Evolutionary conservation across 2,797 vertebrate genomes (phyloP).

Genomic region (Synanceia verrucosa): DNA sequence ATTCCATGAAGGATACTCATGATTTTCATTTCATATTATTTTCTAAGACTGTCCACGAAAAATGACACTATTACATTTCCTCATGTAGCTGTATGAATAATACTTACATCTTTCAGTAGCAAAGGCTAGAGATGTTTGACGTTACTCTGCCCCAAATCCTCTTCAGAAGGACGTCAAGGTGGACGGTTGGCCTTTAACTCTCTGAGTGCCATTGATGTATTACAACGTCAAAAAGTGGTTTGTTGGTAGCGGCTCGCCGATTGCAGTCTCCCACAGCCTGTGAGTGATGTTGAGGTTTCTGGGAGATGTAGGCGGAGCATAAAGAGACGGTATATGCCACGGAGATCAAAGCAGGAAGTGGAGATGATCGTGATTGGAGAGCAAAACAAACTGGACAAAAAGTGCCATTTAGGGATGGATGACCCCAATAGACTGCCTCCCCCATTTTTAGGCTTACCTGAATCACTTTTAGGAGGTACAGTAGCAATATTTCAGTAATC

Average conservation of each 20-base stretch:
- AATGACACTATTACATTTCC: background rate
- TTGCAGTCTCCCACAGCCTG: too few relatives aligned
- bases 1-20: background rate
- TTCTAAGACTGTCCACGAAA: background rate
- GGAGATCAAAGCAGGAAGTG: too few relatives aligned
- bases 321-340: too few relatives aligned
- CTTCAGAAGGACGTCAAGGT: background rate
- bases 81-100: background rate
- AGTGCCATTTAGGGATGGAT: too few relatives aligned
- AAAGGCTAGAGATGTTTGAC: background rate
- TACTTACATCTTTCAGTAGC: background rate
- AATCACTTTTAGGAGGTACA: background rate
- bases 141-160: background rate
- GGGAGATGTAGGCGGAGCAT: too few relatives aligned
- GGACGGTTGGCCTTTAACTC: background rate
- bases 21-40: background rate
- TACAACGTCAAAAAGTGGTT: background rate
- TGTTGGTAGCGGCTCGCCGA: too few relatives aligned
- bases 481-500: background rate
- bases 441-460: background rate
- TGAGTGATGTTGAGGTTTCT: too few relatives aligned
- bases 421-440: background rate
- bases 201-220: too few relatives aligned
- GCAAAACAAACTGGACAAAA: too few relatives aligned
- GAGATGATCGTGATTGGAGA: too few relatives aligned